A percentile compares a stretch with the other conserved stretches of the same genome.
phyloP scores from a whole-genome alignment of 2,888 invertebrate species.

The Tachina grossa region DNA sequence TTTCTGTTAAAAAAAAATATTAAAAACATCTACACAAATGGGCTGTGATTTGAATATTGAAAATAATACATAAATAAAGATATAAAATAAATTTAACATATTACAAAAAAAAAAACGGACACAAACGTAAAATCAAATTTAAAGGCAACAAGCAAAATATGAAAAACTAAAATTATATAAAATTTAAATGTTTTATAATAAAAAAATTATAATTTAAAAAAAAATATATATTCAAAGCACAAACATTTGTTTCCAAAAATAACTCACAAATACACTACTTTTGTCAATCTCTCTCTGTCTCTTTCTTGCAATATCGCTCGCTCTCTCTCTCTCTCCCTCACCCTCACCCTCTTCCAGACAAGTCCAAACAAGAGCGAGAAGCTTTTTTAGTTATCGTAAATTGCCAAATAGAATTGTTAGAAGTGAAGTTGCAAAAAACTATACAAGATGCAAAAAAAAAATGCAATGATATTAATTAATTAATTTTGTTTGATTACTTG shows the following conservation, averaged over 20 bases:
- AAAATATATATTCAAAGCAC: conserved; percentile 65
- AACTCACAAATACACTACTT: conserved; percentile 22
- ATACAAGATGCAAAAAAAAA: too few species aligned
- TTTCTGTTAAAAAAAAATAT: conserved; percentile 50
- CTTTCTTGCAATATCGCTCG: not conserved
- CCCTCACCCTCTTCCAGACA: too few species aligned
- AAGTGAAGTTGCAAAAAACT: too few species aligned
- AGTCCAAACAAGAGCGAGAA: too few species aligned
- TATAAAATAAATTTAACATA: conserved; percentile 56
- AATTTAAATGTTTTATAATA: conserved; percentile 1
- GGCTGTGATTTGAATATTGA: conserved; percentile 74
- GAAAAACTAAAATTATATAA: conserved; percentile 26
- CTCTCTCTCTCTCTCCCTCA: not conserved
- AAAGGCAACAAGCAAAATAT: conserved; percentile 31
- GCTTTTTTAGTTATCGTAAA: too few species aligned
- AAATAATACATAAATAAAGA: conserved; percentile 64
- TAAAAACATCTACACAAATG: conserved; percentile 71
- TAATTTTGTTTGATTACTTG: too few species aligned
- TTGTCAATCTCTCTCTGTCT: not conserved
- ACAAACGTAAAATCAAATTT: conserved; percentile 57
- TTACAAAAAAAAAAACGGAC: conserved; percentile 23
- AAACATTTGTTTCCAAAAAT: conserved; percentile 56
- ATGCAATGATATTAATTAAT: too few species aligned
- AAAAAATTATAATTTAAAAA: conserved; percentile 23
- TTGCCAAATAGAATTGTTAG: too few species aligned